phyloP scores from a whole-genome alignment of 2,888 invertebrate genomes.

The Orthonychiurus folsomi region DNA sequence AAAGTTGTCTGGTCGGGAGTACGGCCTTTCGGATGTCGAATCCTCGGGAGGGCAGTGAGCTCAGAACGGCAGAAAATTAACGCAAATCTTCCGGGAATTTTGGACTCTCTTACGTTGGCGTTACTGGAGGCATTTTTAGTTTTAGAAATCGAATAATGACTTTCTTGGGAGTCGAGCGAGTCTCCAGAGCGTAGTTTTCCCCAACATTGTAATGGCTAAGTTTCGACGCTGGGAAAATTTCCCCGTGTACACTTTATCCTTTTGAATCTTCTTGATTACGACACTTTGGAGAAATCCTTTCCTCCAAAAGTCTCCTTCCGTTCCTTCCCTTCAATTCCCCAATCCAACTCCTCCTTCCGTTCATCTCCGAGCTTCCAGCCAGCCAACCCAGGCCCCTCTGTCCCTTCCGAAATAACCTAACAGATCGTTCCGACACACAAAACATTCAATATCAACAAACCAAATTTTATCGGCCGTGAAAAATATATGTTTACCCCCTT shows the following conservation, averaged over 20 bases:
- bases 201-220: conserved; percentile 41
- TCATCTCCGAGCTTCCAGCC: conserved; percentile 7
- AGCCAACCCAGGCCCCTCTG: conserved; percentile 3
- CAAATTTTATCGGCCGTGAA: conserved; percentile 41
- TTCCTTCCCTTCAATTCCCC: not conserved
- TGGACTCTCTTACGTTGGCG: conserved; percentile 39
- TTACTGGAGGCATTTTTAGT: conserved; percentile 41
- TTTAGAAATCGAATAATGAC: conserved; percentile 42
- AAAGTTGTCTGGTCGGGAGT: conserved; percentile 29
- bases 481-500: conserved; percentile 33
- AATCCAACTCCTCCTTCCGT: not conserved
- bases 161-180: conserved; percentile 40
- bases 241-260: conserved; percentile 40
- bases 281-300: conserved; percentile 40
- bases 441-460: conserved; percentile 41
- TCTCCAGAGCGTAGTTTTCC: conserved; percentile 41
- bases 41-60: conserved; percentile 60
- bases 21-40: conserved; percentile 40
- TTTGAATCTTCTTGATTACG: conserved; percentile 41
- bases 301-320: conserved; percentile 18
- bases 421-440: conserved; percentile 40
- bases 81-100: conserved; percentile 46
- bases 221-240: conserved; percentile 39
- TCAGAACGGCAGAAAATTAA: conserved; percentile 70
- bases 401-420: conserved; percentile 38